These are phyloP conservation scores for Phymatocera aterrima DNA, from an alignment of 2,888 invertebrate species.

Conservation along the genomic window DNA sequence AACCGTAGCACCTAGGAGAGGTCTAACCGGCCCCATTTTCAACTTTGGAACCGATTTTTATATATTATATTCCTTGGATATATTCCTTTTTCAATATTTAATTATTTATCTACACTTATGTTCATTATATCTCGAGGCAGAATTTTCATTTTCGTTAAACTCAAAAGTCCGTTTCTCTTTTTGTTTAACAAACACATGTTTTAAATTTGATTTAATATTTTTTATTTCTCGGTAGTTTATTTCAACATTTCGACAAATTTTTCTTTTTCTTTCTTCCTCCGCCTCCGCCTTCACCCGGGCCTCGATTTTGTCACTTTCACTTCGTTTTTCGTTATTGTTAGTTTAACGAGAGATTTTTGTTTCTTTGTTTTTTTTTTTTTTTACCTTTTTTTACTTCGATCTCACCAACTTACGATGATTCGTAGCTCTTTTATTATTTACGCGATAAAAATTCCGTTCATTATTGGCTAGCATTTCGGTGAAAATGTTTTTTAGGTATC, in stretches of 20 bases:
- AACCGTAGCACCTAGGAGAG: conserved; percentile 68
- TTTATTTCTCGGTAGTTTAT: not conserved
- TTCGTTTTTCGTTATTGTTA: too few relatives aligned
- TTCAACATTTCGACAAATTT: not conserved
- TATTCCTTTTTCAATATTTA: not conserved
- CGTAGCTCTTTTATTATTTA: not conserved
- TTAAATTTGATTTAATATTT: not conserved
- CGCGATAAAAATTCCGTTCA: not conserved
- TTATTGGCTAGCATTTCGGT: not conserved
- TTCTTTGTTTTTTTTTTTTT: not conserved
- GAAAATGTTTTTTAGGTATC: not conserved
- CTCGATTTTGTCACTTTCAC: too few relatives aligned
- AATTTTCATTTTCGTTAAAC: not conserved
- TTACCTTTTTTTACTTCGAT: not conserved
- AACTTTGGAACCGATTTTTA: too few relatives aligned
- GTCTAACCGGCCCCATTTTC: conserved; percentile 68
- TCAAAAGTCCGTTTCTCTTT: too few relatives aligned
- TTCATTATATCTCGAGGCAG: not conserved
- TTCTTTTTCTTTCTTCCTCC: not conserved
- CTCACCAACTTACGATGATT: not conserved
- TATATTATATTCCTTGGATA: not conserved
- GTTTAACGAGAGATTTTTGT: too few relatives aligned
- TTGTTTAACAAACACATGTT: not conserved
- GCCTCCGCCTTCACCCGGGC: too few relatives aligned
- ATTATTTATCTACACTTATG: not conserved